These are phyloP conservation scores for Psettodes erumei DNA, from an alignment of 2,113 vertebrate species.

Conservation along the genomic window DNA sequence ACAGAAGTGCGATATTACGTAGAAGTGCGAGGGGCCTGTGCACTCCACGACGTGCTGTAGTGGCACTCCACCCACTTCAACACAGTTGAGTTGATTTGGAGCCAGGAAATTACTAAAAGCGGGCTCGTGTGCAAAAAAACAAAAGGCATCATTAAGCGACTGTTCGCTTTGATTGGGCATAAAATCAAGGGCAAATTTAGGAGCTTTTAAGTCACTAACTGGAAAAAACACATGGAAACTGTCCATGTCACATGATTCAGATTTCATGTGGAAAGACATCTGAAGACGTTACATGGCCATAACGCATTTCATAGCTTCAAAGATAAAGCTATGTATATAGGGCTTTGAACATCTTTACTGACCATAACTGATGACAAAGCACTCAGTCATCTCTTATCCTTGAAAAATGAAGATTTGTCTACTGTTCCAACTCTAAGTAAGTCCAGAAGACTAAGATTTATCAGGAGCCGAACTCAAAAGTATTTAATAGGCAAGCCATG, in stretches of 20 bases:
- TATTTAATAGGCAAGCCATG: neutral
- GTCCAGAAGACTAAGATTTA: neutral
- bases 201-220: constrained; percentile 8
- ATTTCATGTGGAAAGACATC: constrained; percentile 1
- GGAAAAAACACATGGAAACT: constrained; percentile 17
- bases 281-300: neutral
- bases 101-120: constrained; percentile 44
- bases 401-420: neutral
- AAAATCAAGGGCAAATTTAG: too few species aligned
- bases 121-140: constrained; percentile 1
- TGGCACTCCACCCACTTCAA: neutral
- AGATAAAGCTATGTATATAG: neutral
- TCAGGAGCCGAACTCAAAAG: neutral
- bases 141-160: neutral
- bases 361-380: neutral
- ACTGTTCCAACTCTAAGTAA: neutral
- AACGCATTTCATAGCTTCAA: neutral
- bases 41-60: neutral
- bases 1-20: neutral
- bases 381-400: neutral
- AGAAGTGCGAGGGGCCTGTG: neutral
- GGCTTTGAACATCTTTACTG: neutral
- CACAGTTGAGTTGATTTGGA: neutral
- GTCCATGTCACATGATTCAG: neutral
- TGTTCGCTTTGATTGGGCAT: too few species aligned